Conservation (phyloP, 2,797 vertebrate species). For the Coranthus polyacanthus region DNA sequence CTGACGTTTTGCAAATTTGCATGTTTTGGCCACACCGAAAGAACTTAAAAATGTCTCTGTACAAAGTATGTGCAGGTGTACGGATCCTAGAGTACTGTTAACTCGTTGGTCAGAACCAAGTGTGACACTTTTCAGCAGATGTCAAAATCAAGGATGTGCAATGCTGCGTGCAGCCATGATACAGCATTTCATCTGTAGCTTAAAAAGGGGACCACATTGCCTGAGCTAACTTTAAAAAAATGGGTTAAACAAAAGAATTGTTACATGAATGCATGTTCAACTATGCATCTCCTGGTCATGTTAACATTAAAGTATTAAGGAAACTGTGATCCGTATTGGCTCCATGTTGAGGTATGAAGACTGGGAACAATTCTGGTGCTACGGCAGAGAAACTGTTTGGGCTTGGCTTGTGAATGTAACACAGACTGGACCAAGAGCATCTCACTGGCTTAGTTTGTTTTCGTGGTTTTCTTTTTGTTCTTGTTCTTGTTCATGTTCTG, state of each 20-base stretch:
- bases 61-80: constrained; percentile 6
- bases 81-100: constrained; percentile 15
- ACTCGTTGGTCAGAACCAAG: constrained; percentile 1
- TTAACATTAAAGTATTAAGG: constrained; percentile 22
- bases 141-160: neutral
- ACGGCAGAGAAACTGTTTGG: constrained; percentile 31
- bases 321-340: constrained; percentile 23
- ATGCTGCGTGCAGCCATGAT: neutral
- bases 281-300: neutral
- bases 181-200: constrained; percentile 46
- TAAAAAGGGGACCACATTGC: constrained; percentile 37
- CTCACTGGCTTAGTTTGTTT: constrained; percentile 34
- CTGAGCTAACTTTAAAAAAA: neutral
- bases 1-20: neutral
- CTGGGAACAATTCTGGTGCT: constrained; percentile 66
- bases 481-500: constrained; percentile 12
- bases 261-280: neutral
- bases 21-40: neutral
- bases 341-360: constrained; percentile 13
- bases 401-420: constrained; percentile 54
- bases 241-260: neutral
- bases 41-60: neutral
- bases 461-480: constrained; percentile 6
- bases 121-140: neutral
- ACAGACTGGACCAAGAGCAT: constrained; percentile 69